Percentiles rank a stretch among this genome's conserved stretches.
These are phyloP conservation scores for Falco cherrug DNA, from an alignment of 2,797 vertebrate genomes.

Conservation along the genomic window DNA sequence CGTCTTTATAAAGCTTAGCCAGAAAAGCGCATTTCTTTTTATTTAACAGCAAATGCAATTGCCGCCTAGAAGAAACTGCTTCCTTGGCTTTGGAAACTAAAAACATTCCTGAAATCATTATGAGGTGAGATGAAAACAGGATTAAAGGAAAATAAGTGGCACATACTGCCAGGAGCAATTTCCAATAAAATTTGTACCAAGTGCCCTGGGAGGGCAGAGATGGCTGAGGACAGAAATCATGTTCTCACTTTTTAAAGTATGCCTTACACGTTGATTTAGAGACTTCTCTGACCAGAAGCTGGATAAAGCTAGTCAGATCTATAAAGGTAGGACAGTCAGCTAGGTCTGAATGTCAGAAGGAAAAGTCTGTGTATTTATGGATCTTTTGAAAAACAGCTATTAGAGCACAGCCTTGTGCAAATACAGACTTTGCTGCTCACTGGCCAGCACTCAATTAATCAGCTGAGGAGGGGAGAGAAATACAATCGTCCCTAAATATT, in stretches of 20 bases:
- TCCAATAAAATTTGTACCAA: neutral
- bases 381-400: neutral
- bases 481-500: neutral
- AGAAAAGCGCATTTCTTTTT: conserved; percentile 28
- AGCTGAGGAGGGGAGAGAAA: neutral
- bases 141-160: conserved; percentile 42
- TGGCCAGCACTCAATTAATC: neutral
- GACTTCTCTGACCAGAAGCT: neutral
- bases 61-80: neutral
- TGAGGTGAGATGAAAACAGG: conserved; percentile 63
- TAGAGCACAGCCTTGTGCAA: neutral
- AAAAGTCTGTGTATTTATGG: neutral
- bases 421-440: neutral
- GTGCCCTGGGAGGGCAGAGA: neutral
- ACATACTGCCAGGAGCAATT: neutral
- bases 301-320: neutral
- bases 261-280: neutral
- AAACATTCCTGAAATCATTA: conserved; percentile 56
- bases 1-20: neutral
- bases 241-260: neutral
- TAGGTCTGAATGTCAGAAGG: neutral
- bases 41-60: conserved; percentile 47
- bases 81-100: conserved; percentile 47
- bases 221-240: neutral
- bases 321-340: neutral